Conservation (phyloP, 2,888 invertebrate species). For the Agriopis aurantiaria region DNA sequence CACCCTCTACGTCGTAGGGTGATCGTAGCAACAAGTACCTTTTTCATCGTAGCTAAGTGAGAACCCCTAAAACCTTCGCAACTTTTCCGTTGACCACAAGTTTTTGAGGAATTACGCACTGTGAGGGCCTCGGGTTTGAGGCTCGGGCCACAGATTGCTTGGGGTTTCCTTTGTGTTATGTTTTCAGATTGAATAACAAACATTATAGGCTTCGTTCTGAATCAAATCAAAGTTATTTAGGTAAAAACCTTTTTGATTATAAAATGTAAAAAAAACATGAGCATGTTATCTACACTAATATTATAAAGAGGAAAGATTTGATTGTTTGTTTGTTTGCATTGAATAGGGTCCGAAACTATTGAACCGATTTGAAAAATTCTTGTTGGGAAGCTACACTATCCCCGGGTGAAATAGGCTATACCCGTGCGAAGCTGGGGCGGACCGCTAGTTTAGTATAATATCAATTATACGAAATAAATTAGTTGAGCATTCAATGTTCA, state of each 20-base stretch:
- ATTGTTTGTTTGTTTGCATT: no score
- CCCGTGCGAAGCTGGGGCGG: no score
- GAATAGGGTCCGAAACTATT: no score
- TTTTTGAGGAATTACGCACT: neutral
- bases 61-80: constrained; percentile 21
- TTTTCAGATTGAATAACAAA: constrained; percentile 4
- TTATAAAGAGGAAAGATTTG: no score
- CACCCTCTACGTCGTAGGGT: constrained; percentile 5
- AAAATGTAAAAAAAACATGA: neutral
- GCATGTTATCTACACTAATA: no score
- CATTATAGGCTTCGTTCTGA: neutral
- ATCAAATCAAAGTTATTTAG: neutral
- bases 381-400: no score
- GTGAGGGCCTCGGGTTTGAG: neutral
- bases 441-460: no score
- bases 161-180: constrained; percentile 6
- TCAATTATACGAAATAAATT: no score
- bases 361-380: no score
- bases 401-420: no score
- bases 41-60: constrained; percentile 10
- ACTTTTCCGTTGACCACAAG: constrained; percentile 5
- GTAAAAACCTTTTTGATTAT: neutral
- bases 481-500: no score
- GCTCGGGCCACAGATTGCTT: constrained; percentile 12
- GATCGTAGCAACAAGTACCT: constrained; percentile 5